Percentiles rank a stretch among this genome's conserved stretches.
Evolutionary conservation across 2,113 vertebrate species (phyloP).

Genomic region (Albula goreensis): DNA sequence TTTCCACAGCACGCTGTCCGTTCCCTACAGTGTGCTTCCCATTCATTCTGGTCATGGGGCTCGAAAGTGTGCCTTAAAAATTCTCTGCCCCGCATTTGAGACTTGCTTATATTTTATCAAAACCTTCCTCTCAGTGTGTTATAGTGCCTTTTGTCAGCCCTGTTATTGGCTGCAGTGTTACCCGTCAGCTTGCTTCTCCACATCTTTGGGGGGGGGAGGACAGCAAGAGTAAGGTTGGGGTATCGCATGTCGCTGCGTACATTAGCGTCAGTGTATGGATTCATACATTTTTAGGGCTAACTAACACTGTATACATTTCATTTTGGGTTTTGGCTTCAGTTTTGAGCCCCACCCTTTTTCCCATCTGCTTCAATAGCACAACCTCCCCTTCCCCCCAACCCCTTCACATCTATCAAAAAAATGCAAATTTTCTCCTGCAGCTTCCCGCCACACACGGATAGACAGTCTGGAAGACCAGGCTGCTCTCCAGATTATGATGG

Average conservation of each 20-base stretch:
- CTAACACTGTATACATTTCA: not conserved
- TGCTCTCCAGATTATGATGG: conserved; percentile 60
- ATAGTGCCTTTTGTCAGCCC: no score
- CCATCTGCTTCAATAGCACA: no score
- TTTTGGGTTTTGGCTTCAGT: not conserved
- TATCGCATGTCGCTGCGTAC: no score
- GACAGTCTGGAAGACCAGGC: conserved; percentile 46
- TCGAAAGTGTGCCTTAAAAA: not conserved
- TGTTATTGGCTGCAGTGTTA: no score
- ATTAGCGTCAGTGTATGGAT: no score
- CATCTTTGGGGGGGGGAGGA: no score
- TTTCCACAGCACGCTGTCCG: not conserved
- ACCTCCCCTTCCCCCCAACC: not conserved
- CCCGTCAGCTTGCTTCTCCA: no score
- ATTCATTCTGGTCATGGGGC: not conserved
- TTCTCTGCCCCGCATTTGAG: not conserved
- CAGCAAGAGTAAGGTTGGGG: no score
- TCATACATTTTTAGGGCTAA: no score
- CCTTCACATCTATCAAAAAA: not conserved
- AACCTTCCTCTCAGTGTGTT: no score
- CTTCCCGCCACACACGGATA: not conserved
- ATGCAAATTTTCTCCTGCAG: not conserved
- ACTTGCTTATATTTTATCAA: no score
- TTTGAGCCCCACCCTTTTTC: not conserved
- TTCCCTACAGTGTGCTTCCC: not conserved